Base-by-base conservation (phyloP, 1,140 invertebrate species). In the Lerema accius region DNA sequence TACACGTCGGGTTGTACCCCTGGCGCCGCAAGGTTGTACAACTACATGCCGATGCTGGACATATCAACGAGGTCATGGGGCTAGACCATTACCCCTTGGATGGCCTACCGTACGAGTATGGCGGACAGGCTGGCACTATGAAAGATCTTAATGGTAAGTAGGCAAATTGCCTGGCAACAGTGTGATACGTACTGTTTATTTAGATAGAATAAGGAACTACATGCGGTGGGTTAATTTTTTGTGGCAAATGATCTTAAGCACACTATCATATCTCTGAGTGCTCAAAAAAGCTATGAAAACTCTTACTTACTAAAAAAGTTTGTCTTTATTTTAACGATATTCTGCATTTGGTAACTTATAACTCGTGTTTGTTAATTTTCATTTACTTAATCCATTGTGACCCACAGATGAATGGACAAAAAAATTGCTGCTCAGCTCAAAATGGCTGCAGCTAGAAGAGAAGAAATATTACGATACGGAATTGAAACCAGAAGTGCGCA, bases 401-500 rank as follows among this genome's bases (percentile, higher is more conserved):
- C n/a, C n/a, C n/a, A 19, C 80, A 89, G 86, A 89, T 37, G 84
- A 89, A 84, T 89, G 86, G 86, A 89, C 86, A 26, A 88, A 88
- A 23, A 88, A 89, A 55, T 72, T 89, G 0, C 66, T 89, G 9
- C 63, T 71, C 0, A 88, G 86, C 50, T 79, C 86, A 45, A 86
- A 83, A 76, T 89, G 85, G 85, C 72, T 89, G 3, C 80, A 86
- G 61, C 42, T 64, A 14, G 84, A 90, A 50, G 83, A 88, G 48
- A 62, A 76, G 1, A 86, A 78, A 59, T 90, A 77, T 59, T 88
- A 87, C 64, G 67, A 86, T 15, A 88, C 87, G 4, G 81, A 84
- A 37, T 53, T 90, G 0, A 86, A 80, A 14, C 82, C 84, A 37
- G 76, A 86, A 15, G 60, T 67, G 4, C 39, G 70, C 0, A 45